phyloP scores from a whole-genome alignment of 2,888 invertebrate species.

The Empis stercorea region DNA sequence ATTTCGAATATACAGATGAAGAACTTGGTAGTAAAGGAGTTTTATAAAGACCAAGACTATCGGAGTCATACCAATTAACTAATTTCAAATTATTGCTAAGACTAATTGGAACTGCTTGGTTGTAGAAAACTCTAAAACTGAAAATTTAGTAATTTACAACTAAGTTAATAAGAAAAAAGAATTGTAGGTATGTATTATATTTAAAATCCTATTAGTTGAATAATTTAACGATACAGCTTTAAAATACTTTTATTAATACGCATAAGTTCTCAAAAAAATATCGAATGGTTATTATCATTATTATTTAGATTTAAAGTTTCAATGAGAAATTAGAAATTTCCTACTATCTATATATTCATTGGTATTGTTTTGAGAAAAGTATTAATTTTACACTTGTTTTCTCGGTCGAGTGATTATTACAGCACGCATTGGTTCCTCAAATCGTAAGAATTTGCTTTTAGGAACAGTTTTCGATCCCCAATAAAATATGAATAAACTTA shows the following conservation, averaged over 20 bases:
- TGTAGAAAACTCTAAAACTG: conserved; percentile 59
- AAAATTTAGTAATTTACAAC: conserved; percentile 1
- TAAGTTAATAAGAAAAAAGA: not conserved
- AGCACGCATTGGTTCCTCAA: conserved; percentile 39
- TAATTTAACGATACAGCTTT: too few species aligned
- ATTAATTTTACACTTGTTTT: conserved; percentile 22
- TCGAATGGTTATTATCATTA: too few species aligned
- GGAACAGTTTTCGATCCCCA: conserved; percentile 45
- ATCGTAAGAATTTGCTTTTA: conserved; percentile 23
- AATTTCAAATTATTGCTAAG: conserved; percentile 44
- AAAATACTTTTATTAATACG: too few species aligned
- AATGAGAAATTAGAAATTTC: too few species aligned
- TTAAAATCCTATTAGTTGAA: too few species aligned
- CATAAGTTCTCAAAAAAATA: too few species aligned
- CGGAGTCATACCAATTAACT: conserved; percentile 61
- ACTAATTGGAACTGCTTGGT: conserved; percentile 50
- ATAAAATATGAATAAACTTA: conserved; percentile 50
- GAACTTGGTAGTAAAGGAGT: conserved; percentile 52
- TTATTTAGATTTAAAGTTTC: too few species aligned
- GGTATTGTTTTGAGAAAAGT: too few species aligned
- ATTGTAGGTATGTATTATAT: too few species aligned
- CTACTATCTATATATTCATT: not conserved
- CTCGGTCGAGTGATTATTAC: conserved; percentile 49
- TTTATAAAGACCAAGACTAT: conserved; percentile 45
- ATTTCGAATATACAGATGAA: conserved; percentile 49